Evolutionary conservation across 2,797 vertebrate genomes (phyloP).

Genomic region (Phylloscopus collybita): DNA sequence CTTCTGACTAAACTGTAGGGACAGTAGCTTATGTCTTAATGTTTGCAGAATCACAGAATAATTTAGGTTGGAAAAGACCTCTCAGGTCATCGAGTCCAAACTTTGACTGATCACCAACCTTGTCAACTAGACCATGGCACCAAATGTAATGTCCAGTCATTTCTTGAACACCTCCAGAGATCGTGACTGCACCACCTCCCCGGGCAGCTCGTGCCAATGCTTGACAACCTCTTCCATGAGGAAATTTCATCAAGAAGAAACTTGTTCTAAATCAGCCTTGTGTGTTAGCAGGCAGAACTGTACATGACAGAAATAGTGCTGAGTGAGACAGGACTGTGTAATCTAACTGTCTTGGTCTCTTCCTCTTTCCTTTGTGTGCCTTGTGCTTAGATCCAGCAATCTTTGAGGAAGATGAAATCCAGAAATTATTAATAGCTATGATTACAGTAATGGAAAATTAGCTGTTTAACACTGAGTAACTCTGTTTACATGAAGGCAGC

Average conservation of each 20-base stretch:
- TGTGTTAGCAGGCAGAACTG: background rate
- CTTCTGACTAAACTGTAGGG: background rate
- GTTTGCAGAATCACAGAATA: background rate
- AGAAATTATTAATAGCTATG: background rate
- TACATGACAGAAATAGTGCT: background rate
- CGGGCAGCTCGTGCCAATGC: background rate
- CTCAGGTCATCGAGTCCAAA: background rate
- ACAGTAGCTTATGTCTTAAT: background rate
- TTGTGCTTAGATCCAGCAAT: background rate
- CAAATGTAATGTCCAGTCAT: background rate
- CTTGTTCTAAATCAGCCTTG: background rate
- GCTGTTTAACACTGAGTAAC: background rate
- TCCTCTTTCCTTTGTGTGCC: background rate
- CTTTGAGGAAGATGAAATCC: background rate
- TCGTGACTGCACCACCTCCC: background rate
- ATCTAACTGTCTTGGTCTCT: background rate
- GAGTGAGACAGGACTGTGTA: background rate
- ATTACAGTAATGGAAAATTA: background rate
- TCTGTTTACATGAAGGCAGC: background rate
- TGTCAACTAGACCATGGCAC: background rate
- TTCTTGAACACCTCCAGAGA: background rate
- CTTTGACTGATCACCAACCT: background rate
- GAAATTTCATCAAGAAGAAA: background rate
- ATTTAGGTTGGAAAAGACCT: background rate
- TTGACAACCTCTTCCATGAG: background rate